Evolutionary conservation across 2,888 invertebrate genomes (phyloP).

Genomic region (Yponomeuta cagnagella): DNA sequence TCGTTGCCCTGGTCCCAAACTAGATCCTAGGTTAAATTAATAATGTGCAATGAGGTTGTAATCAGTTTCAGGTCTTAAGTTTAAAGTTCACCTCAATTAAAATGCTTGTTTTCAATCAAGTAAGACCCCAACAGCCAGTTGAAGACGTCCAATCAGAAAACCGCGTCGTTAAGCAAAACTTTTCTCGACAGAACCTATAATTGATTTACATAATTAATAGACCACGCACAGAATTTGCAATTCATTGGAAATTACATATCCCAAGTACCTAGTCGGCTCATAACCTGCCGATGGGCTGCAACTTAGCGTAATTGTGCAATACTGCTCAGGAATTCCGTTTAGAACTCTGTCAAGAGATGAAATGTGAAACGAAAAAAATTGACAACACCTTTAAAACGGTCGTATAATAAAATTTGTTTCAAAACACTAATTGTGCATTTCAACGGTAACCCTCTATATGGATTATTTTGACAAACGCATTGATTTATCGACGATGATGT

Average conservation of each 20-base stretch:
- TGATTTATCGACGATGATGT: no score
- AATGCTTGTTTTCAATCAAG: background rate
- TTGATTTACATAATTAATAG: slow-evolving; percentile 12
- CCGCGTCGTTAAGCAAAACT: slow-evolving; percentile 1
- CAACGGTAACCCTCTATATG: no score
- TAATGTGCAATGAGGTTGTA: no score
- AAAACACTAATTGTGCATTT: no score
- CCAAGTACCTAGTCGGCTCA: background rate
- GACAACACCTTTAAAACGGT: no score
- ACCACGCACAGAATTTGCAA: slow-evolving; percentile 6
- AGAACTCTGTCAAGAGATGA: no score
- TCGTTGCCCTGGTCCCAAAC: no score
- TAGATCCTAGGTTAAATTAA: no score
- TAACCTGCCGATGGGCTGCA: background rate
- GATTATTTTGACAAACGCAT: no score
- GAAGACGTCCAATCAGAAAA: background rate
- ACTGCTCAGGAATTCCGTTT: background rate
- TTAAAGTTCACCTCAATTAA: background rate
- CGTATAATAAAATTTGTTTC: no score
- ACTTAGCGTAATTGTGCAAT: background rate
- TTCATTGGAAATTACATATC: background rate
- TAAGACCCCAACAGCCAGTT: background rate
- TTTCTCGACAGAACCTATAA: background rate
- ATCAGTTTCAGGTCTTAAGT: background rate
- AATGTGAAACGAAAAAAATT: no score